Conservation (phyloP, 2,888 invertebrate genomes). For the Caenorhabditis angaria region DNA sequence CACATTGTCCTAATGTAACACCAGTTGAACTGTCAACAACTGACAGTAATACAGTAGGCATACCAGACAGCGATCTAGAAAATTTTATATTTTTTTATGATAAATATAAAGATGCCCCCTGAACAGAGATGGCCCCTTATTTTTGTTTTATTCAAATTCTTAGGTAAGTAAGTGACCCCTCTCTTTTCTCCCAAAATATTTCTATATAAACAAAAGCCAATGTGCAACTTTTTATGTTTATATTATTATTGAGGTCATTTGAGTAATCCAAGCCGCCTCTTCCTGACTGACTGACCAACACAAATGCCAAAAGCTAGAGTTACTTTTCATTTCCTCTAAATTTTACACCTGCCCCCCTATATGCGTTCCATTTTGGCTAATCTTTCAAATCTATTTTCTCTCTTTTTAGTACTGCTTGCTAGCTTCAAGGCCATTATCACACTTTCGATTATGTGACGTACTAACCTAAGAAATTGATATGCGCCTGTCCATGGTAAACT, state of each 20-base stretch:
- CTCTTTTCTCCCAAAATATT: not conserved
- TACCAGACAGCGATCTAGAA: constrained; percentile 38
- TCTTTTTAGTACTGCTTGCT: not conserved
- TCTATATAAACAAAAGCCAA: not conserved
- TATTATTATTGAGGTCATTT: not conserved
- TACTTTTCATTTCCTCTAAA: constrained; percentile 5
- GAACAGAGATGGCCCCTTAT: not conserved
- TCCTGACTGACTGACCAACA: no score
- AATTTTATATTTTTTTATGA: not conserved
- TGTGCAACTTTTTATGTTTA: not conserved
- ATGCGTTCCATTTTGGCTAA: not conserved
- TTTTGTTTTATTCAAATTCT: not conserved
- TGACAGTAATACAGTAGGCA: constrained; percentile 48
- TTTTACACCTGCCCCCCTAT: not conserved
- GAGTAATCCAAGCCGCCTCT: not conserved
- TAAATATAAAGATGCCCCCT: not conserved
- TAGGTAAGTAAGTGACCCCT: no score
- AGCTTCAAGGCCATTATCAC: not conserved
- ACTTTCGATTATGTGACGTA: constrained; percentile 5
- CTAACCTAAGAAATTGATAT: constrained; percentile 60
- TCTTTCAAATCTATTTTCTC: not conserved
- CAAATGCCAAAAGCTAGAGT: not conserved
- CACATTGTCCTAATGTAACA: constrained; percentile 50
- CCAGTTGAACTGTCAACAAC: constrained; percentile 58
- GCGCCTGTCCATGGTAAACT: constrained; percentile 65